Evolutionary conservation across 1,140 invertebrate genomes (phyloP).

Genomic region (Apocrypta bakeri): DNA sequence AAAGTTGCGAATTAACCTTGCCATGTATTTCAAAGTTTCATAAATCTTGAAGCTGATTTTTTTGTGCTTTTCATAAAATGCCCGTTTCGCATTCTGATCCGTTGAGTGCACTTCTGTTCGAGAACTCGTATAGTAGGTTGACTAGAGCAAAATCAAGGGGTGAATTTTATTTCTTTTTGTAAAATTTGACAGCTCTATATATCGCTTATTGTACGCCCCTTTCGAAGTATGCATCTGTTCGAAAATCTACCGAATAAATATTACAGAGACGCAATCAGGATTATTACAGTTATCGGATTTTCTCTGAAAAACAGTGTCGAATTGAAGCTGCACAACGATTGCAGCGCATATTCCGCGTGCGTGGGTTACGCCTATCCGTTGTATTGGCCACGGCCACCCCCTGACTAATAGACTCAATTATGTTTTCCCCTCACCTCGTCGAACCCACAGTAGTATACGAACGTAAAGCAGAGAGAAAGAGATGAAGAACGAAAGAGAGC

Average conservation of each 20-base stretch:
- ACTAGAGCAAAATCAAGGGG: too few relatives aligned
- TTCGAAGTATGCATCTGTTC: too few relatives aligned
- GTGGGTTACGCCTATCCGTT: background rate
- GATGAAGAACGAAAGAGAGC: background rate
- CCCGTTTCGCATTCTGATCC: too few relatives aligned
- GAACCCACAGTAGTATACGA: background rate
- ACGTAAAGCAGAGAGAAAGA: background rate
- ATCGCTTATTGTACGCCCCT: too few relatives aligned
- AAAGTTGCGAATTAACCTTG: slow-evolving; percentile 48
- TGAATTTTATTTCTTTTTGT: too few relatives aligned
- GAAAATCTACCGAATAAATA: too few relatives aligned
- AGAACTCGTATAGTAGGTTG: too few relatives aligned
- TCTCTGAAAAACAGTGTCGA: background rate
- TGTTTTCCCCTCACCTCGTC: background rate
- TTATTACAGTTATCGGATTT: background rate
- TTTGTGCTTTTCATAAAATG: too few relatives aligned
- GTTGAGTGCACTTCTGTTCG: too few relatives aligned
- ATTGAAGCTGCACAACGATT: slow-evolving; percentile 1
- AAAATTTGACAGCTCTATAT: too few relatives aligned
- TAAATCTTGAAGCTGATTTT: slow-evolving; percentile 8
- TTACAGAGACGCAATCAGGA: background rate
- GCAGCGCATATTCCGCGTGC: background rate
- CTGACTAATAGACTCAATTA: slow-evolving; percentile 32
- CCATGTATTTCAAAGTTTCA: slow-evolving; percentile 45
- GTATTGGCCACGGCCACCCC: slow-evolving; percentile 2